Evolutionary conservation across 2,888 invertebrate species (phyloP), one percentile per base, ranked within the genome.

Genomic region (Volucella bombylans): DNA sequence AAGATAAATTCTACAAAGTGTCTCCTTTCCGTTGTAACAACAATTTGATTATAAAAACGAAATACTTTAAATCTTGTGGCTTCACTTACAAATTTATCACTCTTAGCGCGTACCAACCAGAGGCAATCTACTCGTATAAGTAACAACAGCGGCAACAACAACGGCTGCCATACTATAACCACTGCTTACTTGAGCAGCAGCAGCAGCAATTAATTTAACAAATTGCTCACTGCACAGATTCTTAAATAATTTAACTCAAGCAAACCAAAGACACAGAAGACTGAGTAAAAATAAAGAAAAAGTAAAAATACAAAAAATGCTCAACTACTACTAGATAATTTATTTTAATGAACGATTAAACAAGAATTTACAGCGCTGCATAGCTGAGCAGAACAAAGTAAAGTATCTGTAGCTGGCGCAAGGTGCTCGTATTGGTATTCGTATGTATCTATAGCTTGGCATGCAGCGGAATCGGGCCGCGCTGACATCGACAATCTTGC

Each of bases 301-400:
- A 45, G 10, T 31, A 61, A 67, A 12, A 38, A n/a, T 23, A 23
- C 23, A 39, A 64, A 55, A 43, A 79, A 61, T 38, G 47, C 69
- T 18, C 52, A 23, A 73, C 77, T 62, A 69, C 79, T 79, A 74
- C 73, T 85, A 76, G 74, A 85, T 85, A 85, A 85, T 85, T 85
- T 85, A 85, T 85, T 85, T 85, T 85, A 79, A 80, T 85, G 83
- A 85, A 80, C 83, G 76, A 79, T 85, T 85, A 79, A 80, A 85
- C 71, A 80, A 76, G 80, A 85, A 85, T 85, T 85, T 85, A 80
- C 83, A 76, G 80, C 74, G 41, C 6, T 76, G 71, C 80, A 79
- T 80, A 79, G 65, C 14, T 80, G 47, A 67, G 71, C 50, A 61
- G 72, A 54, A 10, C 12, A 52, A 10, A 4, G 50, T 31, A 55